Conservation (phyloP, 2,797 vertebrate species). For the Cyprinodon diabolis region DNA sequence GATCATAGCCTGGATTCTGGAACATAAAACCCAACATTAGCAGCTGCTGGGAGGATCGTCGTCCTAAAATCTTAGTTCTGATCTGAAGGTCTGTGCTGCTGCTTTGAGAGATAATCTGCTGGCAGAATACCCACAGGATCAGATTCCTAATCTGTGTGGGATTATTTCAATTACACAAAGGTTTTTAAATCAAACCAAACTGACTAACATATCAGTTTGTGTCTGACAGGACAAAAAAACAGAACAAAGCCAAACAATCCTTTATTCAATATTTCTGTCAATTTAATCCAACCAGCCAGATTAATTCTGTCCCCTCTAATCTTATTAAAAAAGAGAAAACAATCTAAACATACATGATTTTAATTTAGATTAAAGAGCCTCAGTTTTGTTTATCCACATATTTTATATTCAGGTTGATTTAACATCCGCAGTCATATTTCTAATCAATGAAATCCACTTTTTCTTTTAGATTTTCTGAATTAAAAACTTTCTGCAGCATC, state of each 20-base stretch:
- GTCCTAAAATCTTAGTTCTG: background rate
- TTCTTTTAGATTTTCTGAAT: background rate
- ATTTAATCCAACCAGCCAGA: too few species aligned
- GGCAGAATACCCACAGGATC: constrained; percentile 1
- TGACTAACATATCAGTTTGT: constrained; percentile 5
- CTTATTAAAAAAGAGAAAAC: too few species aligned
- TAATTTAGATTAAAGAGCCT: background rate
- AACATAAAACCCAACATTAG: constrained; percentile 10
- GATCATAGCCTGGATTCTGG: constrained; percentile 89
- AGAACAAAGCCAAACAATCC: too few species aligned
- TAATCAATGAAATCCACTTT: too few species aligned
- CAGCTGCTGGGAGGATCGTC: too few species aligned
- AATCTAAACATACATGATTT: too few species aligned
- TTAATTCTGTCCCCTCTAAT: too few species aligned
- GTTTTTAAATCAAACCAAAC: constrained; percentile 14
- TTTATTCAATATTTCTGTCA: too few species aligned
- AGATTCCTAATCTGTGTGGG: constrained; percentile 11
- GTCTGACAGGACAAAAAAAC: background rate
- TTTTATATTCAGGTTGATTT: background rate
- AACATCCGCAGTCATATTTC: too few species aligned
- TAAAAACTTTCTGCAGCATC: background rate
- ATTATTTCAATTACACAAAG: constrained; percentile 9
- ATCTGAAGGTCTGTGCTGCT: background rate
- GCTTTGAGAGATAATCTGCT: constrained; percentile 8
- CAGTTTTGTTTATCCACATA: background rate